Base-by-base conservation (phyloP, 2,113 vertebrate species). In the Collichthys lucidus region DNA sequence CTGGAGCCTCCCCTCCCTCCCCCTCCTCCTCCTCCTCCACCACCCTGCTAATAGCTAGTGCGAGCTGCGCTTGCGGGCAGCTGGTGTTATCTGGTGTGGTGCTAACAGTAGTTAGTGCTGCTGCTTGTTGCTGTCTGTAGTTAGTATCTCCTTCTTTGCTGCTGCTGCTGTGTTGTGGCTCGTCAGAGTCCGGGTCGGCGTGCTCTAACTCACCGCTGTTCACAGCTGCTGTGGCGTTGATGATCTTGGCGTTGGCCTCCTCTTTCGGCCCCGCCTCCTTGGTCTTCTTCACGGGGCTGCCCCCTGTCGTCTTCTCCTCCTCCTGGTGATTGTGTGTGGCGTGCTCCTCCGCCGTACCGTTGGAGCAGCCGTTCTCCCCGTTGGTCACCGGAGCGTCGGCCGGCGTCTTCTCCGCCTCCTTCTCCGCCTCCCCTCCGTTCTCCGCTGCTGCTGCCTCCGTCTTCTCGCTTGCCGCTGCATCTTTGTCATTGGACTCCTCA, bases 191-290 rank as follows among this genome's bases (percentile, higher is more conserved):
- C 90, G 57, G 44, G 56, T 85, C n/a, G 88, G 70, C 74, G 80
- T 4, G 82, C 78, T 86, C 83, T 90, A 83, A 95, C 95, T 95
- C 94, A 95, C 95, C 95, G 85, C 94, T 96, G 94, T 94, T 93
- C 89, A 92, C 90, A 26, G 92, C 89, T 55, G 91, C 88, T 42
- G 93, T 92, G 73, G 84, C 74, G 84, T 91, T 94, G 93, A 90
- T 93, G 90, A 90, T 95, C 94, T 91, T 93, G 84, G 91, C 78
- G 88, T 92, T 95, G 88, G 88, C 91, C 74, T 90, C 90, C 14
- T 93, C 92, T 84, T 95, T 94, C 5, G 87, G 76, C n/a, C 85
- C 91, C 0, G 73, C 84, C 63, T 94, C 93, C 82, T 93, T 94
- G 89, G n/a, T 83, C 89, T 92, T 94, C 86, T 92, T 94, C 68